phyloP scores from a whole-genome alignment of 1,140 invertebrate genomes.

The Bombus pascuorum region DNA sequence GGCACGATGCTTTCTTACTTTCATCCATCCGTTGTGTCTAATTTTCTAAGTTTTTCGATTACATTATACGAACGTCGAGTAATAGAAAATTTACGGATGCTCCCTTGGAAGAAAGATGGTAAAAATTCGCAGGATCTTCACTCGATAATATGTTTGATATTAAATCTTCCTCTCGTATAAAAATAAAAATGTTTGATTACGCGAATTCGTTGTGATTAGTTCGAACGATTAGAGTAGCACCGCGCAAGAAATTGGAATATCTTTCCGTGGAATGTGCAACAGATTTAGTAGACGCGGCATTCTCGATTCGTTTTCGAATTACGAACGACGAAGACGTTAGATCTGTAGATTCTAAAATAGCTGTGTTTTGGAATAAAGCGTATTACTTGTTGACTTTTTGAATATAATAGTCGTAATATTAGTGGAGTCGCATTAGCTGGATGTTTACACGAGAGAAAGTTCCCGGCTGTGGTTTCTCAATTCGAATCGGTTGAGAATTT shows the following conservation, averaged over 20 bases:
- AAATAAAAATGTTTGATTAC: neutral
- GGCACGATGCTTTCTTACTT: neutral
- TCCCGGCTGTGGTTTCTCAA: conserved; percentile 30
- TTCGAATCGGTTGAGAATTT: conserved; percentile 31
- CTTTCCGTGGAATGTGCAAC: no score
- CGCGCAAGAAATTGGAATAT: no score
- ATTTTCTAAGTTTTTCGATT: neutral
- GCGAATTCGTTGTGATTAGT: neutral
- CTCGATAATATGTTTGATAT: no score
- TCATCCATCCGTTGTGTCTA: no score
- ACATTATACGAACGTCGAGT: neutral
- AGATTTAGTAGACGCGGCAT: no score
- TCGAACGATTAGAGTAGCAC: no score
- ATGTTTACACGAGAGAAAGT: conserved; percentile 59
- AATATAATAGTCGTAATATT: neutral
- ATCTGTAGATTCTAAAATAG: neutral
- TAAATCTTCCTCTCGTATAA: neutral
- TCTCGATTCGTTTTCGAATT: no score
- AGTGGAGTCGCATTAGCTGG: neutral
- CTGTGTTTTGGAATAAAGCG: neutral
- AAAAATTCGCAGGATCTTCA: no score
- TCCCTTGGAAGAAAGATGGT: no score
- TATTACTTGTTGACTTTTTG: neutral
- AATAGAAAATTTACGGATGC: no score
- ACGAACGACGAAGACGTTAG: neutral